Base-by-base conservation (phyloP, 2,797 vertebrate genomes). In the Melopsittacus undulatus region DNA sequence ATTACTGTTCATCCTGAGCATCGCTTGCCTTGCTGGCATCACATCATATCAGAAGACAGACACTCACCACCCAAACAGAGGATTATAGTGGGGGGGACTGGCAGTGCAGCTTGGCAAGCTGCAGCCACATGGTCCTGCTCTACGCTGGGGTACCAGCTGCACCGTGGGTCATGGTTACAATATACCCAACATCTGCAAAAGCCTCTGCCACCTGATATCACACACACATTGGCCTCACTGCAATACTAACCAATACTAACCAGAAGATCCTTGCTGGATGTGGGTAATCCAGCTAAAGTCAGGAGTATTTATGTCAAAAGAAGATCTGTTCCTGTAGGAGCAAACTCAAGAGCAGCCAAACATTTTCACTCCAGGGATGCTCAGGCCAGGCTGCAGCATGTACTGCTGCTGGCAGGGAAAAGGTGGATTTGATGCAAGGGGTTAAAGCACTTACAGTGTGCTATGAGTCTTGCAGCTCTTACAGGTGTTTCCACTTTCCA, bases 131-230 rank as follows among this genome's bases (percentile, higher is more conserved):
- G 0, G 16, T 5, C 49, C 56, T 2, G 46, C 40, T 7, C n/a
- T 1, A 22, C 5, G 11, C 57, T 38, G 3, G 52, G 45, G 5
- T 42, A 7, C 5, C 43, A 38, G 69, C 54, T 19, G 21, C 3
- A 11, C 86, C 11, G 2, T 0, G n/a, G 16, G 27, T 12, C 43
- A 38, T 1, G 11, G 38, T 13, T 11, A 21, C 21, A 15, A 8
- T 9, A 3, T 0, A 2, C n/a, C 49, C 30, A 1, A 3, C 2
- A 8, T n/a, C 3, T 11, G 36, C 57, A 26, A 43, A 18, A 0
- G 15, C 61, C 46, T 13, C 48, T 15, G 59, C 48, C 29, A 36
- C 1, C 51, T 5, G 7, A 3, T 4, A 5, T 9, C 76, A 10
- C 40, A 1, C 1, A 4, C 40, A 23, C 34, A 0, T 6, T 1